Evolutionary conservation across 2,888 invertebrate genomes (phyloP).

Genomic region (Chrysomela aeneicollis): DNA sequence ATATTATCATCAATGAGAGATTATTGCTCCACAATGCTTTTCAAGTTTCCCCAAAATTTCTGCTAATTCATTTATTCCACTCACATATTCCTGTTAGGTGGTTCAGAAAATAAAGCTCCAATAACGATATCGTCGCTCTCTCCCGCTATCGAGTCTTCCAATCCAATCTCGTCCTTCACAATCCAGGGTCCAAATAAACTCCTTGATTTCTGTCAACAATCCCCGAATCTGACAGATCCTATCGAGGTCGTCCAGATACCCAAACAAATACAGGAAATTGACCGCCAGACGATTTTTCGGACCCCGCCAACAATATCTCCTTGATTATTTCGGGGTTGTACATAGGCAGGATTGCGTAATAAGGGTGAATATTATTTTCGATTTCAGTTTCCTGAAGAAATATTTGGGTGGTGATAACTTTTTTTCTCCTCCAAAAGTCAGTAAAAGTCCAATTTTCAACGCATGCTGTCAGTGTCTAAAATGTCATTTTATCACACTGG

Average conservation of each 20-base stretch:
- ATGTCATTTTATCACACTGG: too few species aligned
- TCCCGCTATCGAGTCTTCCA: background rate
- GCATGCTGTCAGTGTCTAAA: too few species aligned
- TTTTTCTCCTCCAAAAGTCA: too few species aligned
- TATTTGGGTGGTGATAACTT: background rate
- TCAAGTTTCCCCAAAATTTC: too few species aligned
- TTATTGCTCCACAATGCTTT: too few species aligned
- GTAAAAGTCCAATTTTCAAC: too few species aligned
- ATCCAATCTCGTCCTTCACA: slow-evolving; percentile 50
- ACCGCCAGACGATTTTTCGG: background rate
- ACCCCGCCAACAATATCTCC: background rate
- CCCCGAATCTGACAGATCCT: slow-evolving; percentile 46
- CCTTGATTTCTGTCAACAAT: slow-evolving; percentile 53
- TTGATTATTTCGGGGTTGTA: background rate
- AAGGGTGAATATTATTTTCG: background rate
- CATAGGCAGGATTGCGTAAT: background rate
- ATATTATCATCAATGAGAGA: too few species aligned
- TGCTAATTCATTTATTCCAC: too few species aligned
- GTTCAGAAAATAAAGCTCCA: too few species aligned
- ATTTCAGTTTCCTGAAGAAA: background rate
- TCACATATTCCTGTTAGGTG: too few species aligned
- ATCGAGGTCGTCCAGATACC: slow-evolving; percentile 48
- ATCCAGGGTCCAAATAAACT: slow-evolving; percentile 48
- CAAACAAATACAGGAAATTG: slow-evolving; percentile 49
- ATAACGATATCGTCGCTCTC: too few species aligned